Evolutionary conservation across 2,888 invertebrate species (phyloP), one percentile per base, ranked within the genome.

Genomic region (Synanthedon tipuliformis): DNA sequence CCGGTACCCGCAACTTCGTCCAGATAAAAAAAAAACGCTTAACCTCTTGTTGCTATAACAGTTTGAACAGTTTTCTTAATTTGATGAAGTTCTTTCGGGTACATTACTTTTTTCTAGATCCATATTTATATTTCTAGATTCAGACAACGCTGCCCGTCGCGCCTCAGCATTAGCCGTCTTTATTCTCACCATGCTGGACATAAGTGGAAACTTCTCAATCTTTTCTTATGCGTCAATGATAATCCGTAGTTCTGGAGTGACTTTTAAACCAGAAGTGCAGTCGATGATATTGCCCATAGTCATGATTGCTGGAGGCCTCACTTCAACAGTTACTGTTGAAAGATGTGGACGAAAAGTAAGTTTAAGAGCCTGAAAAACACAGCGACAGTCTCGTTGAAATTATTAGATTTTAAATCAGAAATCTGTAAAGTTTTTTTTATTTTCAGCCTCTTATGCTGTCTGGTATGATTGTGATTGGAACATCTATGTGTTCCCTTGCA

Each of bases 321-420:
- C 54, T 3, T 53, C 57, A 2, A 51, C 50, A 12, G 34, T 41
- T 16, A 50, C 51, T 15, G 41, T 57, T 18, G 57, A 57, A 40
- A 57, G 50, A 13, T 52, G 52, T 51, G 57, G 57, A 10, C 40
- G 57, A 50, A 57, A 55, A 53, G 57, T 57, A 12, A 41, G 34
- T 34, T 34, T 10, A 34, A 34, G 34, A 34, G 34, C 10, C 8
- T 34, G 34, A 34, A 34, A 34, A 34, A 3, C 34, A 27, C 27
- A 27, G 27, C 7, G 7, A 27, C 27, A 27, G 7, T 34, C 27
- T 34, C 34, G 3, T 34, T 34, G 10, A 34, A 10, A 34, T 34
- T 34, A 34, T 34, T 34, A 3, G 34, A 34, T 34, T 10, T 34
- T 34, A 34, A 34, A 34, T 34, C 8, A 34, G 3, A 10, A 34